A percentile compares a stretch with the other conserved stretches of the same genome.
These are phyloP conservation scores for Psittacus erithacus DNA, from an alignment of 2,113 vertebrate species.

Conservation along the genomic window DNA sequence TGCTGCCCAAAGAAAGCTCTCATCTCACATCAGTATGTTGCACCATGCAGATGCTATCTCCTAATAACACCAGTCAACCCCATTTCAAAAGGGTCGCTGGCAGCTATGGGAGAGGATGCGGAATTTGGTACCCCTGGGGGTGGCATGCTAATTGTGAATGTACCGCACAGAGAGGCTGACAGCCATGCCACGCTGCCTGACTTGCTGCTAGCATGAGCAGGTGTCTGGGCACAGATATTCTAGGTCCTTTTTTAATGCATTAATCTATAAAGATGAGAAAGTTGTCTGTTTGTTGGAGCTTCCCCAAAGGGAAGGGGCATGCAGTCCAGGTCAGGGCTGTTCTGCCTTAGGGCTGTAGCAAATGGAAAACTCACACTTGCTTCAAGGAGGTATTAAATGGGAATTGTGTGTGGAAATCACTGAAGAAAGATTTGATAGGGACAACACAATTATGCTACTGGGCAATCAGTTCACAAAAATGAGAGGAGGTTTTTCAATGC, in stretches of 20 bases:
- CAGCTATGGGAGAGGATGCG: not conserved
- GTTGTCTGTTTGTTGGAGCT: not conserved
- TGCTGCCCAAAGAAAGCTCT: not conserved
- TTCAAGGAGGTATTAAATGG: not conserved
- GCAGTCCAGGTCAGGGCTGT: not conserved
- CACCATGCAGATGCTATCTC: not conserved
- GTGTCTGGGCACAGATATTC: not conserved
- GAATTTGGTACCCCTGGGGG: not conserved
- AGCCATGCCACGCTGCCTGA: not conserved
- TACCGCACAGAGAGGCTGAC: not conserved
- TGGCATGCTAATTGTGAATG: not conserved
- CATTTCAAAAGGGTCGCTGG: not conserved
- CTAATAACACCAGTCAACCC: constrained; percentile 15
- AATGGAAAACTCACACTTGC: not conserved
- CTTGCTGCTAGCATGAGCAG: not conserved
- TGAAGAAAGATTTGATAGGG: not conserved
- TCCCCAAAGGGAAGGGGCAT: not conserved
- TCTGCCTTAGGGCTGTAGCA: not conserved
- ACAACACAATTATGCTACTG: not conserved
- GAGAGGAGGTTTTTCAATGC: not conserved
- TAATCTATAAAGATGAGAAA: not conserved
- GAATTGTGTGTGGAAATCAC: not conserved
- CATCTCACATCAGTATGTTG: not conserved
- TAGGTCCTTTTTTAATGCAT: not conserved
- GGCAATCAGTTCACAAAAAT: not conserved